These are phyloP conservation scores for Pemphigus obesinymphae DNA, from an alignment of 1,140 invertebrate species.

Conservation along the genomic window DNA sequence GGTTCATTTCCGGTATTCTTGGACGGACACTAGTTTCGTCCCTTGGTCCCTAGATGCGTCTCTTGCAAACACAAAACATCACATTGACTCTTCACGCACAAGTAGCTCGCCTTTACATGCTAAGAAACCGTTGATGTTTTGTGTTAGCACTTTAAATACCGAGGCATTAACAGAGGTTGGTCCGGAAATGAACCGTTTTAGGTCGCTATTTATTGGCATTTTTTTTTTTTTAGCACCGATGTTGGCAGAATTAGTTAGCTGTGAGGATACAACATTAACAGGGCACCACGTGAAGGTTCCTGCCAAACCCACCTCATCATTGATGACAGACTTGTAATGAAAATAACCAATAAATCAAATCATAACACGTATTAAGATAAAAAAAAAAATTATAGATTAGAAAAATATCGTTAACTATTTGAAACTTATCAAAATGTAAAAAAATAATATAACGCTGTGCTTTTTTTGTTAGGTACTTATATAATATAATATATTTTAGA, in stretches of 20 bases:
- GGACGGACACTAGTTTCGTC: slow-evolving; percentile 20
- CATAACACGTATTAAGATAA: too few relatives aligned
- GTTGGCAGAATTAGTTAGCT: slow-evolving; percentile 35
- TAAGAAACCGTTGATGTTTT: slow-evolving; percentile 26
- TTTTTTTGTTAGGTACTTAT: too few relatives aligned
- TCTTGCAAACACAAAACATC: slow-evolving; percentile 37
- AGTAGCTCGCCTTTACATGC: slow-evolving; percentile 24
- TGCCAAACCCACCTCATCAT: too few relatives aligned
- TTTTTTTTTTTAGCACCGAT: slow-evolving; percentile 27
- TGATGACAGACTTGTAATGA: too few relatives aligned
- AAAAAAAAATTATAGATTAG: too few relatives aligned
- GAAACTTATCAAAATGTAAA: too few relatives aligned
- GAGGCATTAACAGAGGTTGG: slow-evolving; percentile 8
- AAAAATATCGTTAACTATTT: too few relatives aligned
- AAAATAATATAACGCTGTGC: too few relatives aligned
- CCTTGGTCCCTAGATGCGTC: slow-evolving; percentile 18
- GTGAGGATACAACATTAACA: slow-evolving; percentile 15
- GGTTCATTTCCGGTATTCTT: slow-evolving; percentile 27
- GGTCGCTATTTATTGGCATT: slow-evolving; percentile 4
- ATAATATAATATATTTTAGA: too few relatives aligned
- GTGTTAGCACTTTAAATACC: neutral
- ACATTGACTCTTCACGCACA: neutral
- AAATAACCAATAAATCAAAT: too few relatives aligned
- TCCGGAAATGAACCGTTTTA: slow-evolving; percentile 15
- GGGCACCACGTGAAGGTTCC: too few relatives aligned